A percentile compares a stretch with the other conserved stretches of the same genome.
These are phyloP conservation scores for Drosophila asahinai DNA, from an alignment of 1,140 invertebrate species.

Conservation along the genomic window DNA sequence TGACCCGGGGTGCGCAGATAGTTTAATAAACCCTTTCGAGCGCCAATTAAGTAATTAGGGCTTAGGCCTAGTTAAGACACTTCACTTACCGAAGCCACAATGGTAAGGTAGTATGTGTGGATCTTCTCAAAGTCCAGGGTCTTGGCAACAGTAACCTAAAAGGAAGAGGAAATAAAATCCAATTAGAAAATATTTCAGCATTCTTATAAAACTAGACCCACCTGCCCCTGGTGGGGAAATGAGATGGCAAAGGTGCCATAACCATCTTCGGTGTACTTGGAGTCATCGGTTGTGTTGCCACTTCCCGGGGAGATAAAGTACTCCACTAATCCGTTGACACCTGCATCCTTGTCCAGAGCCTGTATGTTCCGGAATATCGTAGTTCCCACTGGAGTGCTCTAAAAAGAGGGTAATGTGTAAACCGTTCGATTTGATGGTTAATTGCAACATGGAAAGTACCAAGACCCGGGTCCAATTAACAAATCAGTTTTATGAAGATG, in stretches of 20 bases:
- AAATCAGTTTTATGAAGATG: background rate
- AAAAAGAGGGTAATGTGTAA: conserved; percentile 65
- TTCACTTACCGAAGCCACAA: conserved; percentile 94
- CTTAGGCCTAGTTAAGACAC: conserved; percentile 1
- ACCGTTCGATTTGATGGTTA: conserved; percentile 13
- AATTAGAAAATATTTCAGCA: background rate
- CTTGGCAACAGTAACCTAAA: conserved; percentile 92
- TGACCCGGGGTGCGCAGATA: conserved; percentile 1
- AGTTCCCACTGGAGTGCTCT: conserved; percentile 94
- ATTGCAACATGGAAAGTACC: conserved; percentile 1
- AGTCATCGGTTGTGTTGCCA: conserved; percentile 86
- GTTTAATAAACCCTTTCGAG: conserved; percentile 22
- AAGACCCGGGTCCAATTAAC: background rate
- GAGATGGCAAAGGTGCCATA: conserved; percentile 93
- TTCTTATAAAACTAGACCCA: conserved; percentile 24
- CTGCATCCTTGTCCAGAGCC: conserved; percentile 93
- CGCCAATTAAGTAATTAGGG: conserved; percentile 37
- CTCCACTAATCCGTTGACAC: conserved; percentile 94
- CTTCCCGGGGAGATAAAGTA: conserved; percentile 90
- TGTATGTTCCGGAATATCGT: conserved; percentile 94
- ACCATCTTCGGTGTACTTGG: conserved; percentile 91
- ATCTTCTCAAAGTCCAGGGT: conserved; percentile 95
- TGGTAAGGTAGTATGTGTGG: conserved; percentile 94
- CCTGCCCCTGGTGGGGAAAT: conserved; percentile 94
- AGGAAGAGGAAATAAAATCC: background rate